A percentile compares a stretch with the other conserved stretches of the same genome.
phyloP scores from a whole-genome alignment of 2,888 invertebrate genomes.

The Trichopria drosophilae region DNA sequence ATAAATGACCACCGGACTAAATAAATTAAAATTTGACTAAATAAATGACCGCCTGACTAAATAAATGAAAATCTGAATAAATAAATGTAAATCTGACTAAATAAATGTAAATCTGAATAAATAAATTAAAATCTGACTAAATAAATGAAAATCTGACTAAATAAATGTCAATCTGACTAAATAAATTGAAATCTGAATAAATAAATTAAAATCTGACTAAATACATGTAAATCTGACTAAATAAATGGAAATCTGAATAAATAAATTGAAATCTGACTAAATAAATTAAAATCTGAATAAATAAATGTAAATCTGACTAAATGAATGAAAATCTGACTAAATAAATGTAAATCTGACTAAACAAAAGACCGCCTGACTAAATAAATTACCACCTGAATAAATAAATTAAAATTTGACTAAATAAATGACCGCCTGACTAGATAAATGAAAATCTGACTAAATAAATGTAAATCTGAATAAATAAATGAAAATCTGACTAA shows the following conservation, averaged over 20 bases:
- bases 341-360: background rate
- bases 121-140: background rate
- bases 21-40: no score
- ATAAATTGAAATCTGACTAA: no score
- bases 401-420: background rate
- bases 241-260: background rate
- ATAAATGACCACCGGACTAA: background rate
- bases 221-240: background rate
- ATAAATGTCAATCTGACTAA: background rate
- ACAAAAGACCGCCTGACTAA: background rate
- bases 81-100: background rate
- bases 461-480: background rate
- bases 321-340: background rate
- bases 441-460: background rate
- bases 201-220: background rate
- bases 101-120: background rate
- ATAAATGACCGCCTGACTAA: background rate
- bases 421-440: background rate
- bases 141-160: no score
- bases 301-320: background rate
- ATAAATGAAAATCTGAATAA: slow-evolving; percentile 1
- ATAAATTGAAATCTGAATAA: slow-evolving; percentile 3
- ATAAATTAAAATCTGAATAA: background rate
- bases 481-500: background rate
- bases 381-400: no score